Conservation (phyloP, 2,797 vertebrate species). For the Cirrhinus molitorella region DNA sequence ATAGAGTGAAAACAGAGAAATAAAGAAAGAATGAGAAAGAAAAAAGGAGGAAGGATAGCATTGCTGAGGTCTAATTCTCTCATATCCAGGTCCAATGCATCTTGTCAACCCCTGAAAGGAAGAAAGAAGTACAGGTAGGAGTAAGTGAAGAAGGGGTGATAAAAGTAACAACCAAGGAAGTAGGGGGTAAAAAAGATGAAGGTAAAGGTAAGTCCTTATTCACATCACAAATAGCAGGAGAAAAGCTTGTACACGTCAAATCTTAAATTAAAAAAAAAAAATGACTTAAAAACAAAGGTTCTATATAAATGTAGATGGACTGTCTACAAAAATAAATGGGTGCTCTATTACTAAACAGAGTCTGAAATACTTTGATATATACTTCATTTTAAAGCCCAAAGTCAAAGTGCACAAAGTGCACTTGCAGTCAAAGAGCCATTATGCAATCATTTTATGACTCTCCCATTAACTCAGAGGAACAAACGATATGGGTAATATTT, state of each 20-base stretch:
- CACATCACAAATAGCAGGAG: not conserved
- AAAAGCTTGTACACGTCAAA: not conserved
- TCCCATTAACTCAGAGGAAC: not conserved
- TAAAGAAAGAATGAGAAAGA: constrained; percentile 60
- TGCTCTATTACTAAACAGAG: constrained; percentile 3
- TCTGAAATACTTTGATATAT: not conserved
- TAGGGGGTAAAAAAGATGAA: too few species aligned
- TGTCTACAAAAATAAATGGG: not conserved
- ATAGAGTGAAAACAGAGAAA: constrained; percentile 57
- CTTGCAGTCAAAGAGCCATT: not conserved
- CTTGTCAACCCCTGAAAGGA: constrained; percentile 74
- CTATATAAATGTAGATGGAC: not conserved
- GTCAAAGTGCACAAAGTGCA: not conserved
- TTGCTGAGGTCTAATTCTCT: constrained; percentile 75
- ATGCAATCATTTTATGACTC: not conserved
- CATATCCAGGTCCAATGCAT: constrained; percentile 77
- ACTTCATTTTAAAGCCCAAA: not conserved
- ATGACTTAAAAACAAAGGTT: not conserved
- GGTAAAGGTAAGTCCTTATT: not conserved
- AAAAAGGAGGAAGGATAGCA: constrained; percentile 68
- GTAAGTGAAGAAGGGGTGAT: constrained; percentile 50
- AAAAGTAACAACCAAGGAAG: not conserved
- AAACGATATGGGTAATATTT: not conserved
- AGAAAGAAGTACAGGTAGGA: constrained; percentile 59
- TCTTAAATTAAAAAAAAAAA: not conserved